phyloP scores from a whole-genome alignment of 2,888 invertebrate genomes.

The Thysanoteuthis rhombus region DNA sequence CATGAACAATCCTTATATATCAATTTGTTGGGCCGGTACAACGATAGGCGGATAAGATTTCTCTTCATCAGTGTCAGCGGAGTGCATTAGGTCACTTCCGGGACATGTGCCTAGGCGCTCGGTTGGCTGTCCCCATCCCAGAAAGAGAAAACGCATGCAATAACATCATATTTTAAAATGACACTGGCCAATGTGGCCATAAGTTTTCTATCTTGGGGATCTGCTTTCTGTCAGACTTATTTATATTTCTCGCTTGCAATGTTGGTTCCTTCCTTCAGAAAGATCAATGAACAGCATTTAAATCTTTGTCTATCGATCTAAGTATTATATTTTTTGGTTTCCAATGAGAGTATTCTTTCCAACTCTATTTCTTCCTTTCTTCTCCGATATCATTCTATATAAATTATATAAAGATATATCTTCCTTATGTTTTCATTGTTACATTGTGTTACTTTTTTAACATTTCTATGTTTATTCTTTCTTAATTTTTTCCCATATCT shows the following conservation, averaged over 20 bases:
- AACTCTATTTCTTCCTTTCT: not conserved
- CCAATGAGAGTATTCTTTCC: not conserved
- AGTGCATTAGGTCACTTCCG: slow-evolving; percentile 31
- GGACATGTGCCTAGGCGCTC: not conserved
- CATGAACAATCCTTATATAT: slow-evolving; percentile 30
- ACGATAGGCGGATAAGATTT: slow-evolving; percentile 25
- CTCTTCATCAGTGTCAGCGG: slow-evolving; percentile 28
- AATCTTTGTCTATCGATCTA: not conserved
- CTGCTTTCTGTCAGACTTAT: too few species aligned
- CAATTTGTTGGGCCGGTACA: not conserved
- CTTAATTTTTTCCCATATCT: not conserved
- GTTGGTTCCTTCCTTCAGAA: not conserved
- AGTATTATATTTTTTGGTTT: not conserved
- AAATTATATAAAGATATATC: too few species aligned
- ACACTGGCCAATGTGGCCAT: not conserved
- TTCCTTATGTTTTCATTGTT: not conserved
- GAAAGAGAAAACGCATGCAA: slow-evolving; percentile 12
- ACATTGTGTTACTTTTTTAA: not conserved
- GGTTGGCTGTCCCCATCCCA: not conserved
- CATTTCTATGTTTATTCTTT: not conserved
- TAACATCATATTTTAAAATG: not conserved
- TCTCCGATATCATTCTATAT: not conserved
- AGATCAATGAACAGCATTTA: not conserved
- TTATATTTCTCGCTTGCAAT: too few species aligned
- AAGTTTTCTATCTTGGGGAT: not conserved